These are phyloP conservation scores for Zeugodacus cucurbitae DNA, from an alignment of 1,140 invertebrate genomes.

Conservation along the genomic window DNA sequence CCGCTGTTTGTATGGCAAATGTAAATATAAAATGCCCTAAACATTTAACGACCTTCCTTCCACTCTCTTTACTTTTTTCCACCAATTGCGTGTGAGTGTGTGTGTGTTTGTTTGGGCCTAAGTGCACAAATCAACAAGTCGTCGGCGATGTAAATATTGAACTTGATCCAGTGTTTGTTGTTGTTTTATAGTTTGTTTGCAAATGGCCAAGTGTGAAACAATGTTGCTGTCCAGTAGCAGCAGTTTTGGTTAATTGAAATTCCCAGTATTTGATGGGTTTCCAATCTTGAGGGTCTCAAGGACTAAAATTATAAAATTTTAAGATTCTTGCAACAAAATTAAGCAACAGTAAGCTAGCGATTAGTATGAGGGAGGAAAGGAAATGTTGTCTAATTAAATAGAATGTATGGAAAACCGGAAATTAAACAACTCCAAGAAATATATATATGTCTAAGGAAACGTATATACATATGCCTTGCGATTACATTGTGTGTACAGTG, in stretches of 20 bases:
- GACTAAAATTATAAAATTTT: neutral
- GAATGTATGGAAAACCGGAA: neutral
- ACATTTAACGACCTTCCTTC: neutral
- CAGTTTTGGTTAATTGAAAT: neutral
- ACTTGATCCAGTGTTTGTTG: neutral
- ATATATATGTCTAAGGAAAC: neutral
- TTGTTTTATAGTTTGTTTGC: conserved; percentile 10
- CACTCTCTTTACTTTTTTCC: neutral
- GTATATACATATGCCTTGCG: neutral
- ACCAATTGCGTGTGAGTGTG: neutral
- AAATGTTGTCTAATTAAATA: neutral
- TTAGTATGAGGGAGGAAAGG: too few species aligned
- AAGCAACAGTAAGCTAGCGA: neutral
- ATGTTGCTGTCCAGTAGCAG: neutral
- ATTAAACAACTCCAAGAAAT: neutral
- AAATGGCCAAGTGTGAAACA: neutral
- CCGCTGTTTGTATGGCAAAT: neutral
- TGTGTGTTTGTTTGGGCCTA: too few species aligned
- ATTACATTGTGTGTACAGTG: neutral
- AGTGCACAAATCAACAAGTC: conserved; percentile 2
- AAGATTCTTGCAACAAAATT: neutral
- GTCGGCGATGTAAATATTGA: neutral
- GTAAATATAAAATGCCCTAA: neutral
- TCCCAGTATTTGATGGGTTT: neutral
- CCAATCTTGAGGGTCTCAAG: neutral